Evolutionary conservation across 2,888 invertebrate genomes (phyloP), one percentile per base, ranked within the genome.

Genomic region (Epirrhoe tristata): DNA sequence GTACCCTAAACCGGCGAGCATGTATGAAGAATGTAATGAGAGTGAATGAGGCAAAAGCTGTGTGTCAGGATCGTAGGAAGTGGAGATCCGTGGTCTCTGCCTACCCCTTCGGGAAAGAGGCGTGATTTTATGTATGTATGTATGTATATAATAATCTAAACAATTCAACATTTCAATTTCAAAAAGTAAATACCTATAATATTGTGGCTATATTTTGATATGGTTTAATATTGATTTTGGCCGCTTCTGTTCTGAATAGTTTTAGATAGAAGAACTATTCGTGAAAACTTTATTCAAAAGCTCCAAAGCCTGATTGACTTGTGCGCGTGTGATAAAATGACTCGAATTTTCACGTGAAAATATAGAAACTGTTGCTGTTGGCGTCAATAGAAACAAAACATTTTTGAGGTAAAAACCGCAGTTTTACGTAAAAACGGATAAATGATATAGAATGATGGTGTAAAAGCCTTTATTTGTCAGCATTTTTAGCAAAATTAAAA

Each of bases 201-300:
- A 24, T 17, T 16, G 43, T 39, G 32, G 14, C 48, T 39, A 51
- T 5, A 56, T 51, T 51, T 16, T 31, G 16, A n/a, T 16, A 48
- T 16, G 17, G 48, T 36, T 48, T 43, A 32, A 59, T 56, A 58
- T 57, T 57, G 46, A 32, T 54, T 66, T 60, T 61, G 17, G 52
- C 50, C 59, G 59, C 32, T 51, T 51, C 46, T 6, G 52, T 56
- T 66, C 43, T 57, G 57, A 61, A 66, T 60, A 54, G 43, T 63
- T 57, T 36, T 34, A 14, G 32, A 57, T 57, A 55, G 34, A 53
- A 63, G 50, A 50, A 54, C 57, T 58, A 56, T 65, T 59, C 55
- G 59, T 54, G 54, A 31, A 65, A 65, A 55, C 51, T 65, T 65
- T 55, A 55, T 59, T 59, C 39, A 59, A 63, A 65, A 65, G 59